A percentile compares a stretch with the other conserved stretches of the same genome.
Evolutionary conservation across 2,888 invertebrate species (phyloP).

Genomic region (Isoperla grammatica): DNA sequence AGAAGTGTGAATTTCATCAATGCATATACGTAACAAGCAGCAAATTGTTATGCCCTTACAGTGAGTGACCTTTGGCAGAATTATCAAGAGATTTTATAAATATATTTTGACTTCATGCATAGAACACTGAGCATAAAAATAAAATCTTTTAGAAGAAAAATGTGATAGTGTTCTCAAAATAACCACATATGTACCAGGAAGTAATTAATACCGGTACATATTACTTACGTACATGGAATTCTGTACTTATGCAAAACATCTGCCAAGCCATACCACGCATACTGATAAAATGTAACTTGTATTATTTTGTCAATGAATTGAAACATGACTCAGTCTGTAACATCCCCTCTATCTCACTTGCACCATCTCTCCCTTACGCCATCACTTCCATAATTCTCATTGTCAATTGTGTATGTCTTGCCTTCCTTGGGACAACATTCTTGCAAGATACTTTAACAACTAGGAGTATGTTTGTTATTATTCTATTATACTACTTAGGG

Average conservation of each 20-base stretch:
- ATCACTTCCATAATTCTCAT: conserved; percentile 6
- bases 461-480: conserved; percentile 25
- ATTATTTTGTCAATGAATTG: conserved; percentile 25
- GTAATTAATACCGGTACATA: background rate
- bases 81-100: too few species aligned
- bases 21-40: conserved; percentile 7
- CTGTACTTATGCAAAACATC: conserved; percentile 13
- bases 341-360: conserved; percentile 30
- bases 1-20: conserved; percentile 21
- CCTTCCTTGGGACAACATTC: conserved; percentile 22
- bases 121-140: too few species aligned
- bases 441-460: conserved; percentile 25
- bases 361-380: conserved; percentile 9
- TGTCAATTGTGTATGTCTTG: conserved; percentile 16
- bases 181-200: too few species aligned
- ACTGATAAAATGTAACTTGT: conserved; percentile 21
- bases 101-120: too few species aligned
- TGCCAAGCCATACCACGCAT: conserved; percentile 28
- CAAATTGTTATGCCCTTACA: too few species aligned
- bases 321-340: conserved; percentile 32
- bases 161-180: too few species aligned
- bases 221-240: conserved; percentile 4
- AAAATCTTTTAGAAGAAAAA: too few species aligned
- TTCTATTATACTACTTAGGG: conserved; percentile 27
- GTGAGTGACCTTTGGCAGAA: too few species aligned